Evolutionary conservation across 2,113 vertebrate species (phyloP), one percentile per base, ranked within the genome.

Genomic region (Pelusios castaneus): DNA sequence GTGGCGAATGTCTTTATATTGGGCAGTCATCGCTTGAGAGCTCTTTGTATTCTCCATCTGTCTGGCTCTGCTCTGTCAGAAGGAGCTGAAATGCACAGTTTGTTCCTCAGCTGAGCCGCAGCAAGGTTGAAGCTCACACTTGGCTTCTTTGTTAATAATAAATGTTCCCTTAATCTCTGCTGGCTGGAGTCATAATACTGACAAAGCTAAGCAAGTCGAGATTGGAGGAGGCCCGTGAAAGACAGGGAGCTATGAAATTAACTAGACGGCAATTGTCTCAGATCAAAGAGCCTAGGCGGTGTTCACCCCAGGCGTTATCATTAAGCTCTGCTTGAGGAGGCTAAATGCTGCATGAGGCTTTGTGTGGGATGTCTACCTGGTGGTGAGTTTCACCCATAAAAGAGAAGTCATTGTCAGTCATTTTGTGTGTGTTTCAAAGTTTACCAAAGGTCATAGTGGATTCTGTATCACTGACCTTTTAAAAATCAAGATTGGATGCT

Each of bases 181-280:
- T 24, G 85, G 19, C 75, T 41, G 83, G 78, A 52, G 95, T 82
- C 95, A 21, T 54, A 89, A 49, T 82, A 70, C 25, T 52, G 83
- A 56, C 47, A 29, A 2, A 17, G 60, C 77, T 38, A 1, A 63
- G 83, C 41, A 22, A 38, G 63, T 70, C n/a, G 10, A 21, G 12
- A 2, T 51, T 2, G 38, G 4, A 3, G 80, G 47, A 76, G 24
- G 3, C 6, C 55, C 67, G 31, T 5, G 77, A 87, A 85, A 27
- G 34, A 78, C 85, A 16, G 3, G 22, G 80, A 85, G 80, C 49
- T 8, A 2, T 21, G 2, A 67, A 49, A 31, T 9, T 86, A 55
- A 41, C 47, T 70, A 1, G 75, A n/a, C 49, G 27, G 75, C 34
- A 11, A 6, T 76, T 76, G 41, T 38, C 13, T 3, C 38, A 14